Base-by-base conservation (phyloP, 2,113 vertebrate genomes). In the Labeo catla region DNA sequence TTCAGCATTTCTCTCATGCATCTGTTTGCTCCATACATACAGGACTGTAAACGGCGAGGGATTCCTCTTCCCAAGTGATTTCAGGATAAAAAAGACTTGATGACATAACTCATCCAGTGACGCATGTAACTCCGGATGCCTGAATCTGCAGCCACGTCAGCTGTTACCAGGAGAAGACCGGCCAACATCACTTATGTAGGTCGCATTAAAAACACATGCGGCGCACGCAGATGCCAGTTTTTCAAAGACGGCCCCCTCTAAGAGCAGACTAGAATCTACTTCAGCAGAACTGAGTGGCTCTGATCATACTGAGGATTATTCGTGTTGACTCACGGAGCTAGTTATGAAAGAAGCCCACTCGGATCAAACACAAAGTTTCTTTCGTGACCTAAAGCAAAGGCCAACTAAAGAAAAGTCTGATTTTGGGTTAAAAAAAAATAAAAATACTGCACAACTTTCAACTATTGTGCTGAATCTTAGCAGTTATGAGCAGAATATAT, bases 111-210 rank as follows among this genome's bases (percentile, higher is more conserved):
- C n/a, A 9, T 65, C 23, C 28, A 15, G 23, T 88, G 87, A 88
- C 87, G 87, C 63, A 76, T 76, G 45, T 39, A 57, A 59, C 65
- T 84, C 21, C 65, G 45, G 76, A 72, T 28, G 45, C 19, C n/a
- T 88, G 54, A 86, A 91, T 88, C 86, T 86, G 91, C 73, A 90
- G 86, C 87, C 88, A 93, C 93, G 92, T 95, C 94, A 94, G 86
- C 94, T 94, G 94, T 94, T 94, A 94, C 93, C 91, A 91, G 93
- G 93, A 93, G 93, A 93, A 86, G 81, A 90, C 88, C 81, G 90
- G 90, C 85, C 83, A 91, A 86, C 88, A 12, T 87, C 87, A 84
- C 78, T 88, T 93, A 95, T 93, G 91, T 94, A 95, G 93, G 94
- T 95, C 94, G 93, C 92, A 94, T 93, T 92, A 91, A 93, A 93